These are phyloP conservation scores for Odontamblyopus lacepedii DNA, from an alignment of 2,797 vertebrate species.

Conservation along the genomic window DNA sequence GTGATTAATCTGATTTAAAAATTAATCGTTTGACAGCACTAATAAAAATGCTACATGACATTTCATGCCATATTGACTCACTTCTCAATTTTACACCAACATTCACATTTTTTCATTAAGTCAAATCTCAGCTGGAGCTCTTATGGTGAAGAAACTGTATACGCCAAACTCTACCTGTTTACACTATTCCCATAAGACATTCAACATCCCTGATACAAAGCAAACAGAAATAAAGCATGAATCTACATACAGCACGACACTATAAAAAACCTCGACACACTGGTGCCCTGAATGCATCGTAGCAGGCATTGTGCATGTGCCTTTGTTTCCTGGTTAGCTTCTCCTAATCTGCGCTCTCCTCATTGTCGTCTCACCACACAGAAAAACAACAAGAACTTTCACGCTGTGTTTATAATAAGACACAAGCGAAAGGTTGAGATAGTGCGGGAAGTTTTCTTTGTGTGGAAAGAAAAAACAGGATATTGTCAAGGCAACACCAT, in stretches of 20 bases:
- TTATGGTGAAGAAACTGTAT: no score
- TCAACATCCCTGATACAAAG: neutral
- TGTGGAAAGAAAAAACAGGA: constrained; percentile 2
- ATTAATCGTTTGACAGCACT: no score
- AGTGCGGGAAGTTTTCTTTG: constrained; percentile 8
- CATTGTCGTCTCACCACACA: constrained; percentile 24
- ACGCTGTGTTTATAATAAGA: constrained; percentile 37
- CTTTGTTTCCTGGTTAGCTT: constrained; percentile 25
- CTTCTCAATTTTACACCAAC: no score
- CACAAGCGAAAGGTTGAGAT: constrained; percentile 38
- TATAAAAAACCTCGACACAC: neutral
- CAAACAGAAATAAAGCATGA: neutral
- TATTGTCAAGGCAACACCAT: no score
- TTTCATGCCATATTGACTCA: neutral
- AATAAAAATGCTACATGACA: no score
- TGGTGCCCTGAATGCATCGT: constrained; percentile 11
- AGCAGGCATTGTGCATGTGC: constrained; percentile 28
- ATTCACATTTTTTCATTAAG: no score
- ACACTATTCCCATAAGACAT: neutral
- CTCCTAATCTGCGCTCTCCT: constrained; percentile 37
- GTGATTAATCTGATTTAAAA: no score
- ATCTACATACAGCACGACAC: neutral
- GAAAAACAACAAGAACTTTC: constrained; percentile 18
- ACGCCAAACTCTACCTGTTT: neutral
- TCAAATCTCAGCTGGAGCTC: no score